phyloP scores from a whole-genome alignment of 2,888 invertebrate genomes.

The Drosophila falleni region DNA sequence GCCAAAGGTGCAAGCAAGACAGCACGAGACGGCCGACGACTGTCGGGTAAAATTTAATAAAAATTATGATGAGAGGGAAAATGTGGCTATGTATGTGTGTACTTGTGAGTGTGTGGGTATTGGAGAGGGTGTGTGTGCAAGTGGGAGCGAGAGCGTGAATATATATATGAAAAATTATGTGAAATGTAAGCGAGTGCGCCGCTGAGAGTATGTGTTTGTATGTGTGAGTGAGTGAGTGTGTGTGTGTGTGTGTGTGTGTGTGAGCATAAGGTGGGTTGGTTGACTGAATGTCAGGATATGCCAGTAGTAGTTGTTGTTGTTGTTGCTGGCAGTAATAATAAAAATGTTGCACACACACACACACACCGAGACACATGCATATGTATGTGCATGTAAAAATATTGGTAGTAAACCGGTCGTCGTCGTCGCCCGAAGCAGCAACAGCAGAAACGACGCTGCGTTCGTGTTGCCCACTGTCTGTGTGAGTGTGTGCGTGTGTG shows the following conservation, averaged over 20 bases:
- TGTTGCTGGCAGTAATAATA: slow-evolving; percentile 72
- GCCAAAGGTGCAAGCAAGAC: slow-evolving; percentile 47
- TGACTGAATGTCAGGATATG: slow-evolving; percentile 78
- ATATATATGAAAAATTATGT: slow-evolving; percentile 81
- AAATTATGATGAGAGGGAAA: slow-evolving; percentile 80
- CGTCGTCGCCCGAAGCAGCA: slow-evolving; percentile 55
- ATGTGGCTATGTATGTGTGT: slow-evolving; percentile 33
- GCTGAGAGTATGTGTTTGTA: slow-evolving; percentile 10
- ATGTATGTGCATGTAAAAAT: slow-evolving; percentile 52
- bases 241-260: slow-evolving; percentile 42
- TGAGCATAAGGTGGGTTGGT: slow-evolving; percentile 76
- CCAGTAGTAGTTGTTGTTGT: slow-evolving; percentile 37
- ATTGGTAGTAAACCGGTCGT: slow-evolving; percentile 70
- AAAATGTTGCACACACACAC: slow-evolving; percentile 66
- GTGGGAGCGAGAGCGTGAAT: slow-evolving; percentile 66
- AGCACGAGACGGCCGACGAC: slow-evolving; percentile 29
- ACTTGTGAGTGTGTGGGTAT: slow-evolving; percentile 27
- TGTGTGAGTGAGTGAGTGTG: slow-evolving; percentile 6
- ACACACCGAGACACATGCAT: slow-evolving; percentile 20
- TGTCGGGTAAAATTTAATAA: slow-evolving; percentile 75
- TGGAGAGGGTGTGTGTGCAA: slow-evolving; percentile 43
- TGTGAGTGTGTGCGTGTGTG: slow-evolving; percentile 12
- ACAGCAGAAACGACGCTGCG: slow-evolving; percentile 48
- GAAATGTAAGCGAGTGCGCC: slow-evolving; percentile 75
- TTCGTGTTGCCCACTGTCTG: slow-evolving; percentile 28